A percentile compares a stretch with the other conserved stretches of the same genome.
These are phyloP conservation scores for Mythimna pallens DNA, from an alignment of 2,888 invertebrate genomes.

Conservation along the genomic window DNA sequence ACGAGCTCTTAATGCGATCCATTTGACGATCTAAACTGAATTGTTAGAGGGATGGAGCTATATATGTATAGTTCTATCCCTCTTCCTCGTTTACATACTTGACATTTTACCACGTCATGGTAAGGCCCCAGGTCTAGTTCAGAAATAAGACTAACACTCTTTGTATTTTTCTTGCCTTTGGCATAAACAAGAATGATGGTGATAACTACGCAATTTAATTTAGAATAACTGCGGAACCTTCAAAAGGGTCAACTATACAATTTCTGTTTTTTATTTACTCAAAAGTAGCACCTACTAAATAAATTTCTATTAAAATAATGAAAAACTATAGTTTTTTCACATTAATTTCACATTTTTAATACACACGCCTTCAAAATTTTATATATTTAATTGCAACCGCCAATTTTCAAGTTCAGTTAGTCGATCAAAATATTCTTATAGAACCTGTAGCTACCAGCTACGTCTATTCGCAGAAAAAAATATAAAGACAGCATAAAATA, in stretches of 20 bases:
- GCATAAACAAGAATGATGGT: slow-evolving; percentile 7
- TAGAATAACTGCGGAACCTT: slow-evolving; percentile 29
- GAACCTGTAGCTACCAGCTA: slow-evolving; percentile 5
- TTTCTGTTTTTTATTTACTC: background rate
- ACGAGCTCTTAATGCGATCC: too few species aligned
- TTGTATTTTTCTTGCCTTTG: background rate
- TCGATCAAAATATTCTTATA: slow-evolving; percentile 5
- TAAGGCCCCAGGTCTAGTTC: background rate
- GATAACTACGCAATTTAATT: slow-evolving; percentile 22
- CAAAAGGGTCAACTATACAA: slow-evolving; percentile 22
- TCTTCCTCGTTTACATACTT: too few species aligned
- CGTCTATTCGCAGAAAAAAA: slow-evolving; percentile 6
- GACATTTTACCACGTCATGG: too few species aligned
- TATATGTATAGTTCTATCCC: too few species aligned
- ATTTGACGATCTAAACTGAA: too few species aligned
- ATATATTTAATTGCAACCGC: background rate
- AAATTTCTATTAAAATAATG: background rate
- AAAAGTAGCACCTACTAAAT: slow-evolving; percentile 34
- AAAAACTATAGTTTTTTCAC: slow-evolving; percentile 11
- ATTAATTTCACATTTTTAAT: background rate
- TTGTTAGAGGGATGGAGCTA: too few species aligned
- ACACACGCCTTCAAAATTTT: background rate
- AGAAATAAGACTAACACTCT: background rate
- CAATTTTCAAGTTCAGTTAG: background rate
- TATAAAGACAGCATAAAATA: background rate